Conservation (phyloP, 2,888 invertebrate genomes). For the Cephus rjabovi region DNA sequence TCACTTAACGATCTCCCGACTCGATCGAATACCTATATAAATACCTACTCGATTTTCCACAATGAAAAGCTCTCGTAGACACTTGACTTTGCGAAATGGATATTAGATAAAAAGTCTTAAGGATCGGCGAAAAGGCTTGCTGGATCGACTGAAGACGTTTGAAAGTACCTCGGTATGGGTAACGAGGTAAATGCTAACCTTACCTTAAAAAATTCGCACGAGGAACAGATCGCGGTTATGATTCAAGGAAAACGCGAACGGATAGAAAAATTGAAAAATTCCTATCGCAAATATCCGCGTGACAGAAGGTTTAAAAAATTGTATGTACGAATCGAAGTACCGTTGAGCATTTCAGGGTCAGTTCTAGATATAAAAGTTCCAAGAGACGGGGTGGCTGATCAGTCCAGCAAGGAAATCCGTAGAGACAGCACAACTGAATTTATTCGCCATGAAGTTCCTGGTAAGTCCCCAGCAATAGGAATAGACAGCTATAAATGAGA, state of each 20-base stretch:
- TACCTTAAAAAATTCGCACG: constrained; percentile 20
- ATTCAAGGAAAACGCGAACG: constrained; percentile 23
- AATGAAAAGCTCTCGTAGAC: no score
- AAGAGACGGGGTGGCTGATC: constrained; percentile 22
- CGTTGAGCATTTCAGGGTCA: constrained; percentile 30
- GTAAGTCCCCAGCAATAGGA: constrained; percentile 14
- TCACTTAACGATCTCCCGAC: no score
- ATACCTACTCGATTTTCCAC: no score
- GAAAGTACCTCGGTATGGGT: no score
- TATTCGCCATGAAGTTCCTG: constrained; percentile 25
- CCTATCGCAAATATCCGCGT: constrained; percentile 13
- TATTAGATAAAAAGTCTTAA: no score
- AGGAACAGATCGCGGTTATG: constrained; percentile 18
- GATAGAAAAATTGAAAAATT: constrained; percentile 24
- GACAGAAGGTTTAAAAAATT: background rate
- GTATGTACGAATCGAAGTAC: no score
- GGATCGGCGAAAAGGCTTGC: no score
- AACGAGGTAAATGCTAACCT: background rate
- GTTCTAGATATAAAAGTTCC: constrained; percentile 38
- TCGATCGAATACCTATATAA: no score
- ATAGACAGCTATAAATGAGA: no score
- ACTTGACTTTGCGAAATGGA: no score
- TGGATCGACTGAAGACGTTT: no score
- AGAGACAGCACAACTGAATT: background rate
- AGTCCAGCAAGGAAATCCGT: constrained; percentile 19